phyloP scores from a whole-genome alignment of 2,888 invertebrate genomes.

The Chrysolina americana region DNA sequence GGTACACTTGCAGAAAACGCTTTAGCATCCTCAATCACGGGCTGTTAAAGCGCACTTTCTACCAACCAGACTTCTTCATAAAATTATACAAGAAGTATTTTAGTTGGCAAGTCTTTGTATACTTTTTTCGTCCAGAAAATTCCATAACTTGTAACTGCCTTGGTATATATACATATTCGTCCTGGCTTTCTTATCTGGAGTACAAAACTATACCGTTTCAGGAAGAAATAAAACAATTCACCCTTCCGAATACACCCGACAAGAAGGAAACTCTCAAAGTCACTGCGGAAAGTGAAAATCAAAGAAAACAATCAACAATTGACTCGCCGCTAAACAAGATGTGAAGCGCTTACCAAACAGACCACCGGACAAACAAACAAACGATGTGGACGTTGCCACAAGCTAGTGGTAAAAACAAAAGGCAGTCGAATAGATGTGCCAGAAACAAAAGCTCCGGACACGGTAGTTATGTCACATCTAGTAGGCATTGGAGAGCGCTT shows the following conservation, averaged over 20 bases:
- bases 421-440: constrained; percentile 50
- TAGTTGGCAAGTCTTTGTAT: too few relatives aligned
- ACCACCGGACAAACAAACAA: constrained; percentile 52
- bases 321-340: constrained; percentile 53
- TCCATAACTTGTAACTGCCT: too few relatives aligned
- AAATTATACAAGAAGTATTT: too few relatives aligned
- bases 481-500: constrained; percentile 47
- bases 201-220: neutral
- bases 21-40: too few relatives aligned
- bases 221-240: neutral
- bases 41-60: too few relatives aligned
- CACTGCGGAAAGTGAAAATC: constrained; percentile 27
- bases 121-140: too few relatives aligned
- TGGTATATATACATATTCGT: too few relatives aligned
- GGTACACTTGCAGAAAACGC: too few relatives aligned
- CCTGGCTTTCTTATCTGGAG: neutral
- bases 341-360: constrained; percentile 55
- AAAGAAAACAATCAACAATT: constrained; percentile 47
- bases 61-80: too few relatives aligned
- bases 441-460: constrained; percentile 57
- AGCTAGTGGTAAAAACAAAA: constrained; percentile 52
- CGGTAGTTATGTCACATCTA: constrained; percentile 53
- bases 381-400: constrained; percentile 47
- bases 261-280: constrained; percentile 5
- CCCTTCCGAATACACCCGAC: neutral